Conservation (phyloP, 2,797 vertebrate genomes). For the Danionella dracula region DNA sequence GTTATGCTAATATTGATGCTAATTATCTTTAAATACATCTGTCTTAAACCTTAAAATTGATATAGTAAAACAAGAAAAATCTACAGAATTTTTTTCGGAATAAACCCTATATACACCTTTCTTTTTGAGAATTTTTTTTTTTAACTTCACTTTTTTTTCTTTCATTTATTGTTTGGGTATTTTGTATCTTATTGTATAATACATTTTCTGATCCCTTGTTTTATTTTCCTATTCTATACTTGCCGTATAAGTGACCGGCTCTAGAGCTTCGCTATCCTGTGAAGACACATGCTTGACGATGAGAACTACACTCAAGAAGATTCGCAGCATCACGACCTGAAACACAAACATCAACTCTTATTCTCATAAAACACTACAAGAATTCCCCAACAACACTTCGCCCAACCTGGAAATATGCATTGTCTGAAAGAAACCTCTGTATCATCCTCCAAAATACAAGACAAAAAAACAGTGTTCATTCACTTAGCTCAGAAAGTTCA, state of each 20-base stretch:
- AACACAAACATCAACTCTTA: background rate
- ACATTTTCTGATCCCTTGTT: no score
- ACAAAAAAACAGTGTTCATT: conserved; percentile 12
- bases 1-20: no score
- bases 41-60: no score
- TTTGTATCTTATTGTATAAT: no score
- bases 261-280: conserved; percentile 66
- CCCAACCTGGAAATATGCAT: background rate
- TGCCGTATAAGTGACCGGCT: conserved; percentile 69
- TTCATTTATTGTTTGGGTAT: no score
- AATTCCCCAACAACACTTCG: background rate
- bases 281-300: conserved; percentile 60
- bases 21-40: no score
- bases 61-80: no score
- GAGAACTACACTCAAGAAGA: conserved; percentile 49
- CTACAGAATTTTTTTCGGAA: no score
- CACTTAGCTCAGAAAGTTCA: conserved; percentile 7
- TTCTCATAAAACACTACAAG: background rate
- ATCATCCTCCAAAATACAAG: background rate
- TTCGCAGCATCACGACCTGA: conserved; percentile 35
- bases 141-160: no score
- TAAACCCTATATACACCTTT: no score
- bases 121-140: no score
- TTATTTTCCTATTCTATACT: conserved; percentile 1
- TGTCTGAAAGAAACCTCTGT: conserved; percentile 8